Percentiles rank a stretch among this genome's conserved stretches.
These are phyloP conservation scores for Agrypnia vestita DNA, from an alignment of 1,140 invertebrate species.

Conservation along the genomic window DNA sequence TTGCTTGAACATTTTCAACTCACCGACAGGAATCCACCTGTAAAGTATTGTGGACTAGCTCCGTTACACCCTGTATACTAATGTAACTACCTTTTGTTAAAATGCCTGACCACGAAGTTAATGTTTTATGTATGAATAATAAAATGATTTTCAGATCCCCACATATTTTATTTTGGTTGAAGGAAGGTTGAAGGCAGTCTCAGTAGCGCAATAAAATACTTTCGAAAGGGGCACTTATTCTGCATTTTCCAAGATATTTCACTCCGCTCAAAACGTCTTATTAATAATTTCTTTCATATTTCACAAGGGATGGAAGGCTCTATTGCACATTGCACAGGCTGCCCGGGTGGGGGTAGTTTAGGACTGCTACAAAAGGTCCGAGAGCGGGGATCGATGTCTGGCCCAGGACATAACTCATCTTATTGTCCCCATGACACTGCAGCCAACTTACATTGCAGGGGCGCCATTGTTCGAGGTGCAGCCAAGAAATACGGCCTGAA, in stretches of 20 bases:
- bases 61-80: no score
- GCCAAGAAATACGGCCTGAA: constrained; percentile 34
- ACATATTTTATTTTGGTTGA: no score
- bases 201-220: no score
- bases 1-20: no score
- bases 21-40: no score
- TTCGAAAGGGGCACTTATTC: no score
- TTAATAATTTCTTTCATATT: constrained; percentile 47
- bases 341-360: not conserved
- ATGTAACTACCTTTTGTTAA: no score
- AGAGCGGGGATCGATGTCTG: constrained; percentile 23
- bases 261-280: constrained; percentile 32
- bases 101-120: no score
- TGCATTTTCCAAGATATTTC: not conserved
- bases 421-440: constrained; percentile 35
- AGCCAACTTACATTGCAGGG: constrained; percentile 30
- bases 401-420: constrained; percentile 39
- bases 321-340: constrained; percentile 35
- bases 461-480: constrained; percentile 34
- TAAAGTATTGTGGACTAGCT: no score
- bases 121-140: no score
- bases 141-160: no score
- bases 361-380: constrained; percentile 35
- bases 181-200: no score
- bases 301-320: constrained; percentile 37